Percentiles rank a stretch among this genome's conserved stretches.
phyloP scores from a whole-genome alignment of 2,888 invertebrate species.

The Oxycera nigricornis region DNA sequence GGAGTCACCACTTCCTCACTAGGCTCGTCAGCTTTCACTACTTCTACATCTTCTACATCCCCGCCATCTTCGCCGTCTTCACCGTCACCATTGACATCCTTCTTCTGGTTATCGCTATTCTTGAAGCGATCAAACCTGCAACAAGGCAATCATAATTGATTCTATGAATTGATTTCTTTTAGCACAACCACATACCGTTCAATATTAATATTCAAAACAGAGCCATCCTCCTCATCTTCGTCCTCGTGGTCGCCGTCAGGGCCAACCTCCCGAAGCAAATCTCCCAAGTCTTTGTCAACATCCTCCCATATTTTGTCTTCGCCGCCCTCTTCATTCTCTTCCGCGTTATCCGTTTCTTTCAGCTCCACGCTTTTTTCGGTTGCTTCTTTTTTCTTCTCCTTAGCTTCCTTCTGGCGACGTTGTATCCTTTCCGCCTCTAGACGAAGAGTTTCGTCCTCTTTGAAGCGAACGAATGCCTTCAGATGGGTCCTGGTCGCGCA shows the following conservation, averaged over 20 bases:
- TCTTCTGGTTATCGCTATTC: slow-evolving; percentile 68
- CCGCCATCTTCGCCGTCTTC: slow-evolving; percentile 58
- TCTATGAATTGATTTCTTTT: neutral
- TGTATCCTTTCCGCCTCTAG: slow-evolving; percentile 75
- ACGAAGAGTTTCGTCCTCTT: slow-evolving; percentile 77
- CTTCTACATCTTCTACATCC: slow-evolving; percentile 48
- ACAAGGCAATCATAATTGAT: neutral
- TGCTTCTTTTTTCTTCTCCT: slow-evolving; percentile 44
- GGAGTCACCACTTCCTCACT: too few relatives aligned
- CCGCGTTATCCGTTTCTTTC: slow-evolving; percentile 57
- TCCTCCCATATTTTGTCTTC: slow-evolving; percentile 82
- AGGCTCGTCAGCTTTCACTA: neutral
- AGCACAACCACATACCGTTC: too few relatives aligned
- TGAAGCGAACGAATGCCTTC: slow-evolving; percentile 77
- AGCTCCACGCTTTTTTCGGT: slow-evolving; percentile 69
- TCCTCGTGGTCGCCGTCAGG: slow-evolving; percentile 73
- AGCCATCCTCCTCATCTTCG: slow-evolving; percentile 74
- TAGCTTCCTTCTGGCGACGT: slow-evolving; percentile 64
- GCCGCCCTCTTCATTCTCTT: slow-evolving; percentile 63
- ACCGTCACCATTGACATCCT: slow-evolving; percentile 60
- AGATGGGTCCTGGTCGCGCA: slow-evolving; percentile 79
- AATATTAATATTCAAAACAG: slow-evolving; percentile 62
- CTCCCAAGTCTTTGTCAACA: slow-evolving; percentile 82
- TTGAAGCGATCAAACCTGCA: slow-evolving; percentile 70
- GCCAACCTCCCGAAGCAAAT: slow-evolving; percentile 74